Conservation (phyloP, 2,888 invertebrate species). For the Pasiphila rectangulata region DNA sequence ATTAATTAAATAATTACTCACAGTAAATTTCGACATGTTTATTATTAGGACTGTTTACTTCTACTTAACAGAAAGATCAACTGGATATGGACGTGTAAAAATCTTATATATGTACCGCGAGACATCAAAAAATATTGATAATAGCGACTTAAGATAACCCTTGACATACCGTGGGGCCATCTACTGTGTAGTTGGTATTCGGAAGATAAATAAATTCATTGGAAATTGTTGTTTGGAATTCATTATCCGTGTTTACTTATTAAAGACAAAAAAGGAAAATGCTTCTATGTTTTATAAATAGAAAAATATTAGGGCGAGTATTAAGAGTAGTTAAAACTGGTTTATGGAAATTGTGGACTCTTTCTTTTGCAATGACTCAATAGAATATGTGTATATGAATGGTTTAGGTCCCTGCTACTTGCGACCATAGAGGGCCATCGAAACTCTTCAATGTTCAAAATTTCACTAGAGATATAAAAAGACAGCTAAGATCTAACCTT, state of each 20-base stretch:
- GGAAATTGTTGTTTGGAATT: neutral
- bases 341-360: no score
- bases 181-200: neutral
- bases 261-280: no score
- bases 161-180: conserved; percentile 4
- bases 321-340: no score
- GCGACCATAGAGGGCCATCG: no score
- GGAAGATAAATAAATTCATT: conserved; percentile 9
- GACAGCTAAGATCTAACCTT: no score
- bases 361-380: no score
- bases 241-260: neutral
- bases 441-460: no score
- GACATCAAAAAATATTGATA: conserved; percentile 44
- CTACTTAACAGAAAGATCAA: conserved; percentile 23
- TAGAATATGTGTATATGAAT: no score
- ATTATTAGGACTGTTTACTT: conserved; percentile 21
- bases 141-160: conserved; percentile 9
- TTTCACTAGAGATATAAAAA: no score
- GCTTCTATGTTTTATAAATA: no score
- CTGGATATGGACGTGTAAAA: conserved; percentile 19
- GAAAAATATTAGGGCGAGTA: no score
- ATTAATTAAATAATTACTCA: conserved; percentile 29
- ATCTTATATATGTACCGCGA: conserved; percentile 44
- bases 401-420: no score
- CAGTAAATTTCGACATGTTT: conserved; percentile 49